These are phyloP conservation scores for Sisor rabdophorus DNA, from an alignment of 2,113 vertebrate genomes.

Conservation along the genomic window DNA sequence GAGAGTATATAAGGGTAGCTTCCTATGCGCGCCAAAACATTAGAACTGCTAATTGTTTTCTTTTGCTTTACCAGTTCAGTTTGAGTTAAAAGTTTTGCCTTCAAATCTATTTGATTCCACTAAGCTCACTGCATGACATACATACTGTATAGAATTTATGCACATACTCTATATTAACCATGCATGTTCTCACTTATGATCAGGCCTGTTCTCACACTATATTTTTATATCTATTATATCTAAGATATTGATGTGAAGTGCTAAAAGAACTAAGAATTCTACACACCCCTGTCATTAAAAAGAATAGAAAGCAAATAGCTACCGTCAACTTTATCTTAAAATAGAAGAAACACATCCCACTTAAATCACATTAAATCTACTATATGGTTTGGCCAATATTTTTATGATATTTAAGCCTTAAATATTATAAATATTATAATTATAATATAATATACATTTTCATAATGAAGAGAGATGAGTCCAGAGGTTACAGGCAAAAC, in stretches of 20 bases:
- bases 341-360: constrained; percentile 45
- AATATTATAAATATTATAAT: no score
- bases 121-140: neutral
- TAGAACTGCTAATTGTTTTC: neutral
- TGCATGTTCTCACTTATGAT: constrained; percentile 37
- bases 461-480: no score
- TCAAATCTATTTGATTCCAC: neutral
- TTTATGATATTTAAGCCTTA: no score
- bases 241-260: constrained; percentile 67
- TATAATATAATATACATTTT: no score
- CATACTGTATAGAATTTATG: neutral
- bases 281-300: constrained; percentile 61
- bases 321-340: constrained; percentile 28
- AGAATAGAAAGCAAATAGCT: constrained; percentile 66
- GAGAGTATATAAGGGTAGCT: neutral
- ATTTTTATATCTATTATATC: constrained; percentile 79
- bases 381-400: constrained; percentile 8
- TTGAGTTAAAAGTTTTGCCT: neutral
- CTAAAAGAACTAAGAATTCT: constrained; percentile 70
- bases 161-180: neutral
- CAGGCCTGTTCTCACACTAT: constrained; percentile 55
- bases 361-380: constrained; percentile 40
- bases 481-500: no score
- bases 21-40: neutral
- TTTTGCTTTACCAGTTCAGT: neutral